phyloP scores from a whole-genome alignment of 2,797 vertebrate genomes.

The Microctenopoma steveboyesi region DNA sequence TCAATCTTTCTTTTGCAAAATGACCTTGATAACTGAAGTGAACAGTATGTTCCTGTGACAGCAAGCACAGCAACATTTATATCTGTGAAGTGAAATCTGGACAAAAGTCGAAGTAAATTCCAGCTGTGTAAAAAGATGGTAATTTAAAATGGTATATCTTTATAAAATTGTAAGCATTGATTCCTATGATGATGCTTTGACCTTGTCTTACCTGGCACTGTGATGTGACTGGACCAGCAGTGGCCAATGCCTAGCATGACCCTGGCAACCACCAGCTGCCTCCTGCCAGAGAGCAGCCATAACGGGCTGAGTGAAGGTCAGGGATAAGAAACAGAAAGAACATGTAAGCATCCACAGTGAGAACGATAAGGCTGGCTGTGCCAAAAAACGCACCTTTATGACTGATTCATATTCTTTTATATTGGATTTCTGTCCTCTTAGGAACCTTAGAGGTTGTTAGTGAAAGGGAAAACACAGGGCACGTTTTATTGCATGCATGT shows the following conservation, averaged over 20 bases:
- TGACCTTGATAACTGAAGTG: not conserved
- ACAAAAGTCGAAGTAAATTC: constrained; percentile 1
- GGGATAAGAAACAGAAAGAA: constrained; percentile 56
- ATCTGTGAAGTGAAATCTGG: not conserved
- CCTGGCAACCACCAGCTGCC: constrained; percentile 75
- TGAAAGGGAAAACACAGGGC: not conserved
- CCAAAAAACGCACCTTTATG: constrained; percentile 14
- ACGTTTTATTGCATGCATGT: constrained; percentile 44
- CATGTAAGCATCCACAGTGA: constrained; percentile 51
- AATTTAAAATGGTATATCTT: not conserved
- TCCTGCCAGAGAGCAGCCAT: constrained; percentile 64
- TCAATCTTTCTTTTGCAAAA: not conserved
- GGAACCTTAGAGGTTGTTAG: constrained; percentile 7
- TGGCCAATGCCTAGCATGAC: constrained; percentile 76
- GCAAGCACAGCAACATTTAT: not conserved
- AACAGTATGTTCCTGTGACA: not conserved
- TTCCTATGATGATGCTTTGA: constrained; percentile 52
- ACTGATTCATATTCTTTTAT: constrained; percentile 11
- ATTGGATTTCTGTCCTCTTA: constrained; percentile 2
- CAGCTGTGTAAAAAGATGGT: not conserved
- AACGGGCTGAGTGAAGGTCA: constrained; percentile 73
- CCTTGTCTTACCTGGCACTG: constrained; percentile 67
- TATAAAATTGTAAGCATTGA: constrained; percentile 21
- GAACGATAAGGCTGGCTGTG: constrained; percentile 34
- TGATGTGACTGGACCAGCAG: constrained; percentile 63